These are phyloP conservation scores for Hiodon alosoides DNA, from an alignment of 2,113 vertebrate species.

Conservation along the genomic window DNA sequence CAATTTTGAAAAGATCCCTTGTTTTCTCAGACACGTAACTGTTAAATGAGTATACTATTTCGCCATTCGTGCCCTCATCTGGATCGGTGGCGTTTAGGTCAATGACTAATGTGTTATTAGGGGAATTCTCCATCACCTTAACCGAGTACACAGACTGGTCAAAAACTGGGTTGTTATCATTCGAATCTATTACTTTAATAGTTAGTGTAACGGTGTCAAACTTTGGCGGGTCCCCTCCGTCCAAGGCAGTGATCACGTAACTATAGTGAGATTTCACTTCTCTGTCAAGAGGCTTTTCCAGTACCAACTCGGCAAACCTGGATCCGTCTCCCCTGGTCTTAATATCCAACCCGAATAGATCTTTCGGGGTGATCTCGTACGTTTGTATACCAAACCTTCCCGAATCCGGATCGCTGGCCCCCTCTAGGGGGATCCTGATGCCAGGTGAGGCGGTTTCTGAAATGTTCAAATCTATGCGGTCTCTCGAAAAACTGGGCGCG, in stretches of 20 bases:
- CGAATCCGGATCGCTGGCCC: constrained; percentile 91
- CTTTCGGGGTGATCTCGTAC: constrained; percentile 92
- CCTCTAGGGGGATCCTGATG: constrained; percentile 90
- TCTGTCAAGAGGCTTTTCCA: constrained; percentile 87
- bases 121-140: constrained; percentile 87
- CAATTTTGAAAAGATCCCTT: constrained; percentile 87
- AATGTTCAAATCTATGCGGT: constrained; percentile 91
- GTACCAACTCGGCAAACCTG: constrained; percentile 91
- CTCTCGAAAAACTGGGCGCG: constrained; percentile 84
- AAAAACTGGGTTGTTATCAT: constrained; percentile 95
- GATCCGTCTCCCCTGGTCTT: constrained; percentile 93
- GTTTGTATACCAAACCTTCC: constrained; percentile 89
- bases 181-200: constrained; percentile 92
- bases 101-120: constrained; percentile 77
- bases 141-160: constrained; percentile 82
- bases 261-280: constrained; percentile 90
- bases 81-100: constrained; percentile 91
- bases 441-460: constrained; percentile 90
- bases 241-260: constrained; percentile 87
- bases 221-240: constrained; percentile 89
- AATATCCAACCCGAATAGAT: constrained; percentile 91
- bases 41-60: constrained; percentile 91
- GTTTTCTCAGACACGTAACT: constrained; percentile 88
- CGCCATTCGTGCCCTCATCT: constrained; percentile 91
- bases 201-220: constrained; percentile 87